Percentiles rank a stretch among this genome's conserved stretches.
Evolutionary conservation across 2,888 invertebrate genomes (phyloP).

Genomic region (Drosophila niveifrons): DNA sequence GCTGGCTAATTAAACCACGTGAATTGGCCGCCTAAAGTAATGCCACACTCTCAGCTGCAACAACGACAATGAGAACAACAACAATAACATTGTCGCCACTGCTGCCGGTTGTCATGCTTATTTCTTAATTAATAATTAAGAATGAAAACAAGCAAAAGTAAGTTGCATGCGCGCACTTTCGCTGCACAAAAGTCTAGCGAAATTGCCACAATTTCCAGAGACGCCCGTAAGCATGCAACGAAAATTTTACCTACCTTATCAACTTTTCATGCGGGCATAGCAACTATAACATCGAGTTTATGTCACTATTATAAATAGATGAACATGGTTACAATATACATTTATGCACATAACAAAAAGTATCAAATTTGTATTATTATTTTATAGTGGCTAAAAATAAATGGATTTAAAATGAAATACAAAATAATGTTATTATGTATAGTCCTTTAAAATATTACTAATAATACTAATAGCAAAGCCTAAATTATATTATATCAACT

Average conservation of each 20-base stretch:
- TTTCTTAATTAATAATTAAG: slow-evolving; percentile 81
- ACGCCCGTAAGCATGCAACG: slow-evolving; percentile 65
- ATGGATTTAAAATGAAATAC: too few species aligned
- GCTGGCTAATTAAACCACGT: slow-evolving; percentile 69
- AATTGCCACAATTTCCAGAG: slow-evolving; percentile 75
- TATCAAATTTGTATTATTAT: too few species aligned
- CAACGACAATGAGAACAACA: slow-evolving; percentile 30
- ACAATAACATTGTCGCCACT: slow-evolving; percentile 41
- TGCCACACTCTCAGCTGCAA: slow-evolving; percentile 63
- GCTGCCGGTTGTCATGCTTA: slow-evolving; percentile 66
- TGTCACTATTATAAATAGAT: not conserved
- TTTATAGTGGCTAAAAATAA: too few species aligned
- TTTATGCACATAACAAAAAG: too few species aligned
- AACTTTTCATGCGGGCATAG: not conserved
- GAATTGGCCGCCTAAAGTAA: slow-evolving; percentile 68
- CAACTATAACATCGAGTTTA: not conserved
- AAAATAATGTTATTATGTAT: too few species aligned
- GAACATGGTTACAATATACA: too few species aligned
- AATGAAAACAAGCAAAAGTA: slow-evolving; percentile 77
- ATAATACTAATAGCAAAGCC: too few species aligned
- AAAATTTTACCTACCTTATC: slow-evolving; percentile 14
- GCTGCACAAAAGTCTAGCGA: slow-evolving; percentile 59
- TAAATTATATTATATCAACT: too few species aligned
- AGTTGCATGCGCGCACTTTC: slow-evolving; percentile 72
- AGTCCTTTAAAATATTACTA: too few species aligned